Evolutionary conservation across 2,888 invertebrate species (phyloP).

Genomic region (Margaritifera margaritifera): DNA sequence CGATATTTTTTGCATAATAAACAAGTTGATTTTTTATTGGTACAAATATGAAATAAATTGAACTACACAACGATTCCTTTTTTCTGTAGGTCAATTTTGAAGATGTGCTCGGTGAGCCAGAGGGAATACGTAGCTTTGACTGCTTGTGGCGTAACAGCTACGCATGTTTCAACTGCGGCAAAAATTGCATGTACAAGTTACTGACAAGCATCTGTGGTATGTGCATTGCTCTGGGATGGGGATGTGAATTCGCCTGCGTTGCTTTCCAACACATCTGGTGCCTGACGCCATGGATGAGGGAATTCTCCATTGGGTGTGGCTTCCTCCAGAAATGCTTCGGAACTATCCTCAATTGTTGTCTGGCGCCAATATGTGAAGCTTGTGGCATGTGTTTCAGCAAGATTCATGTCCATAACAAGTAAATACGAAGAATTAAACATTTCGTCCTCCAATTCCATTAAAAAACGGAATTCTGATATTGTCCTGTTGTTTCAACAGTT

Average conservation of each 20-base stretch:
- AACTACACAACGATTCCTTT: background rate
- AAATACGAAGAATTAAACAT: too few species aligned
- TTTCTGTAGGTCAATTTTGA: constrained; percentile 47
- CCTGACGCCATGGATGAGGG: constrained; percentile 80
- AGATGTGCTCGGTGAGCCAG: constrained; percentile 61
- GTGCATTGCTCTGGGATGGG: constrained; percentile 79
- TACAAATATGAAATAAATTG: too few species aligned
- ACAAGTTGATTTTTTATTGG: too few species aligned
- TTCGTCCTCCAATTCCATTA: too few species aligned
- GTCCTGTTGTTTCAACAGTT: too few species aligned
- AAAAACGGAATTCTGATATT: too few species aligned
- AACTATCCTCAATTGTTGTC: constrained; percentile 74
- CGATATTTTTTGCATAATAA: too few species aligned
- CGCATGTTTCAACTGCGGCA: constrained; percentile 78
- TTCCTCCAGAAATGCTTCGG: constrained; percentile 71
- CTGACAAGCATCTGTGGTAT: constrained; percentile 81
- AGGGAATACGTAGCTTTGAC: constrained; percentile 74
- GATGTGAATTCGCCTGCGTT: constrained; percentile 73
- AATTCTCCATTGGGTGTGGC: constrained; percentile 78
- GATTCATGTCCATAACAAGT: constrained; percentile 21
- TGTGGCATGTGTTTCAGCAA: constrained; percentile 54
- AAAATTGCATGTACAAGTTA: constrained; percentile 81
- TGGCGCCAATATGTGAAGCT: constrained; percentile 80
- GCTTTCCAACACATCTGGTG: constrained; percentile 82
- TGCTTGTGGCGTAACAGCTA: constrained; percentile 82